phyloP scores from a whole-genome alignment of 1,140 invertebrate species.

The Lerema accius region DNA sequence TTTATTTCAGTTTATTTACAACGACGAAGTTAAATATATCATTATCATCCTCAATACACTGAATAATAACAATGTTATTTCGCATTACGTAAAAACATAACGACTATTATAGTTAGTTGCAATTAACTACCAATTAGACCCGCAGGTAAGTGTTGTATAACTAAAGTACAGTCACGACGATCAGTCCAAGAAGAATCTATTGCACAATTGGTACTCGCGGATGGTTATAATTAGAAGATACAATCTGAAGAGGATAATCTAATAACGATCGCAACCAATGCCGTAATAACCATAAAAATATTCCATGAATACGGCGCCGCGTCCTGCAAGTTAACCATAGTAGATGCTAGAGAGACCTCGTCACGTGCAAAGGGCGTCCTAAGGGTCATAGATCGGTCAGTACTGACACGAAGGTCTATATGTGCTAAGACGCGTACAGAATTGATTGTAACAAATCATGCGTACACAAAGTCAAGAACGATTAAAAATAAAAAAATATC shows the following conservation, averaged over 20 bases:
- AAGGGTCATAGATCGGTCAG: constrained; percentile 66
- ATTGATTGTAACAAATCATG: constrained; percentile 52
- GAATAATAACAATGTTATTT: not conserved
- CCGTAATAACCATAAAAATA: constrained; percentile 60
- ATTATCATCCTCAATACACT: not conserved
- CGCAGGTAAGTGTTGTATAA: constrained; percentile 10
- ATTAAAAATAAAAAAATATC: too few relatives aligned
- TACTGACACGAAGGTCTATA: constrained; percentile 52
- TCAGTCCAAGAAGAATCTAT: constrained; percentile 9
- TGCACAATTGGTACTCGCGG: constrained; percentile 4
- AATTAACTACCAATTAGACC: not conserved
- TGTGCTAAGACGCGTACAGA: constrained; percentile 54
- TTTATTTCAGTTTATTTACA: too few relatives aligned
- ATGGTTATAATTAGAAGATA: constrained; percentile 32
- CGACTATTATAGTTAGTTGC: not conserved
- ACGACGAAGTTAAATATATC: too few relatives aligned
- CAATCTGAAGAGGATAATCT: constrained; percentile 46
- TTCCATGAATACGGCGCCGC: constrained; percentile 48
- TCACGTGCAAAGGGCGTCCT: constrained; percentile 66
- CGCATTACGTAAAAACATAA: not conserved
- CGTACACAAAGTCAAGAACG: constrained; percentile 34
- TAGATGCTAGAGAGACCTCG: constrained; percentile 56
- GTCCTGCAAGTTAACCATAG: constrained; percentile 40
- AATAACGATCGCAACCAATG: constrained; percentile 44
- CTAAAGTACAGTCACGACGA: constrained; percentile 8